A percentile compares a stretch with the other conserved stretches of the same genome.
phyloP scores from a whole-genome alignment of 2,113 vertebrate species.

The Myiozetetes cayanensis region DNA sequence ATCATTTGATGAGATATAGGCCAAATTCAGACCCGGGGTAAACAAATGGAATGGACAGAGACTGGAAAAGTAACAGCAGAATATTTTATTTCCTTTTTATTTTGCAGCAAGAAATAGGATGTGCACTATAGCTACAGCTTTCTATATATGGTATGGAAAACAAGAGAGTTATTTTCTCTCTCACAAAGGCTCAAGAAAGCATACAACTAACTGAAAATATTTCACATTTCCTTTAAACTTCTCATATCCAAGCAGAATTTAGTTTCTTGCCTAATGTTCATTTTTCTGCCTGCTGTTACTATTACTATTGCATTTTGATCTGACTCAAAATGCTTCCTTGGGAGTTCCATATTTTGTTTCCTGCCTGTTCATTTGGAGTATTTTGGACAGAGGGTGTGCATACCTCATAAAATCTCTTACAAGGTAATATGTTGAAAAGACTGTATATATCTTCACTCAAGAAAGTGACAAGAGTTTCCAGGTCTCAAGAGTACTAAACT shows the following conservation, averaged over 20 bases:
- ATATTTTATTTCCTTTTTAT: background rate
- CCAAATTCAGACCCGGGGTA: background rate
- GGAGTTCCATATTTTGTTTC: background rate
- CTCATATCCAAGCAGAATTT: background rate
- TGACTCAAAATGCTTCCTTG: background rate
- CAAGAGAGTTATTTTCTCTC: background rate
- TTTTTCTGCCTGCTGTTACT: background rate
- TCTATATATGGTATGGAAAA: background rate
- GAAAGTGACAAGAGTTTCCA: background rate
- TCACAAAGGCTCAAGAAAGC: background rate
- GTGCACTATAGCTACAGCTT: background rate
- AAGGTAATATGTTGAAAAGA: background rate
- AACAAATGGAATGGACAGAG: background rate
- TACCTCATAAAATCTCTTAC: background rate
- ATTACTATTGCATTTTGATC: background rate
- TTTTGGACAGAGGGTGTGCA: background rate
- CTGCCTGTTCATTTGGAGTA: accelerated
- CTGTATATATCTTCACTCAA: background rate
- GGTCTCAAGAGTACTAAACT: background rate
- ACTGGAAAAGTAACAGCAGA: background rate
- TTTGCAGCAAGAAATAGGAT: background rate
- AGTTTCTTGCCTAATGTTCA: background rate
- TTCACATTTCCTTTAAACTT: background rate
- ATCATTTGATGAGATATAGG: conserved; percentile 11
- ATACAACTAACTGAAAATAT: background rate